phyloP scores from a whole-genome alignment of 2,888 invertebrate species.

The Peribatodes rhomboidaria region DNA sequence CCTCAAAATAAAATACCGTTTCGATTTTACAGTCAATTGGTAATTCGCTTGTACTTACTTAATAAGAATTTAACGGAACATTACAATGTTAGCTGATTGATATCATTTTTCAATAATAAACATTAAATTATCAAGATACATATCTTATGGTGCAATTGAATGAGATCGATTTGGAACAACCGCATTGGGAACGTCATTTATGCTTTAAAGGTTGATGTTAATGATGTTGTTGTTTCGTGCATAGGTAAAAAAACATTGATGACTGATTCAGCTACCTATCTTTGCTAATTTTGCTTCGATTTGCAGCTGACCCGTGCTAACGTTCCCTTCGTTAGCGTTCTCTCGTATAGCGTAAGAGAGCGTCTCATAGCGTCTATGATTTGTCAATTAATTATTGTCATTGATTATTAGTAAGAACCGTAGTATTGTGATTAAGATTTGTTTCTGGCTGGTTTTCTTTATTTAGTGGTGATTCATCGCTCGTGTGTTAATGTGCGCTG shows the following conservation, averaged over 20 bases:
- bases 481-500: slow-evolving; percentile 21
- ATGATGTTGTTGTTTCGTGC: too few species aligned
- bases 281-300: too few species aligned
- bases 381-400: too few species aligned
- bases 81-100: slow-evolving; percentile 15
- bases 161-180: slow-evolving; percentile 9
- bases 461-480: slow-evolving; percentile 27
- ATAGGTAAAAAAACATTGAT: too few species aligned
- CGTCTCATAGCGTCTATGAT: too few species aligned
- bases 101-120: slow-evolving; percentile 9
- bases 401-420: slow-evolving; percentile 8
- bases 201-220: background rate
- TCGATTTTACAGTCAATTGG: slow-evolving; percentile 10
- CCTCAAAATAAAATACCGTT: slow-evolving; percentile 13
- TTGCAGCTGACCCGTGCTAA: too few species aligned
- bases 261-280: too few species aligned
- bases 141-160: background rate
- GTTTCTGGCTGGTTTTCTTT: slow-evolving; percentile 17
- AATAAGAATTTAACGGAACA: slow-evolving; percentile 12
- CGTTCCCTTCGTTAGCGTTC: too few species aligned
- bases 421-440: slow-evolving; percentile 14
- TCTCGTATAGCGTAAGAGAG: too few species aligned
- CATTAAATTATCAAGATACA: background rate
- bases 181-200: background rate
- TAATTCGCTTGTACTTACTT: slow-evolving; percentile 9